Percentiles rank a stretch among this genome's conserved stretches.
phyloP scores from a whole-genome alignment of 2,797 vertebrate genomes.

The Chelon labrosus region DNA sequence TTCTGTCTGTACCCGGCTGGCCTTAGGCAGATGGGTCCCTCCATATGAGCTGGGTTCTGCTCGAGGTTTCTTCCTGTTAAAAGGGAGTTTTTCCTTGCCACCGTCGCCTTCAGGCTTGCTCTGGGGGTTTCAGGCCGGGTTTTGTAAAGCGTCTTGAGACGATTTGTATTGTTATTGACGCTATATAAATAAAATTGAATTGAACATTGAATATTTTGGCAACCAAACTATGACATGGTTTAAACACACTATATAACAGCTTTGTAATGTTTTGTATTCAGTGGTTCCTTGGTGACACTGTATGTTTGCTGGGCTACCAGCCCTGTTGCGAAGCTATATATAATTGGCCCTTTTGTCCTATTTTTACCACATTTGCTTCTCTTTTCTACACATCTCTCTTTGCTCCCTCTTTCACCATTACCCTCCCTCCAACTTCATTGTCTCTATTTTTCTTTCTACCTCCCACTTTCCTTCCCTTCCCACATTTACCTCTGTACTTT shows the following conservation, averaged over 20 bases:
- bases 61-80: too few relatives aligned
- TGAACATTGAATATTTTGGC: neutral
- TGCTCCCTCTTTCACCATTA: constrained; percentile 48
- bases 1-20: too few relatives aligned
- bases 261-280: constrained; percentile 23
- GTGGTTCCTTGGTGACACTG: constrained; percentile 23
- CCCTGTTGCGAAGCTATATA: constrained; percentile 74
- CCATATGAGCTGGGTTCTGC: too few relatives aligned
- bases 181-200: too few relatives aligned
- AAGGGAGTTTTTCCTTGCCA: too few relatives aligned
- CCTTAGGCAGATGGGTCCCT: too few relatives aligned
- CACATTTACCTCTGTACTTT: constrained; percentile 18
- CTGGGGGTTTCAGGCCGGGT: too few relatives aligned
- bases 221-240: neutral
- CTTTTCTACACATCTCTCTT: constrained; percentile 40
- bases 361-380: constrained; percentile 70
- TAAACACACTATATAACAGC: neutral
- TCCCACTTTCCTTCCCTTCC: constrained; percentile 6
- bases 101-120: too few relatives aligned
- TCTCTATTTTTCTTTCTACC: constrained; percentile 37
- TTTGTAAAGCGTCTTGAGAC: too few relatives aligned
- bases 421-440: neutral
- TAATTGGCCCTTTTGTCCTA: constrained; percentile 79
- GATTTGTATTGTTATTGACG: too few relatives aligned
- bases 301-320: constrained; percentile 49